Evolutionary conservation across 2,113 vertebrate genomes (phyloP).

Genomic region (Crypturellus undulatus): DNA sequence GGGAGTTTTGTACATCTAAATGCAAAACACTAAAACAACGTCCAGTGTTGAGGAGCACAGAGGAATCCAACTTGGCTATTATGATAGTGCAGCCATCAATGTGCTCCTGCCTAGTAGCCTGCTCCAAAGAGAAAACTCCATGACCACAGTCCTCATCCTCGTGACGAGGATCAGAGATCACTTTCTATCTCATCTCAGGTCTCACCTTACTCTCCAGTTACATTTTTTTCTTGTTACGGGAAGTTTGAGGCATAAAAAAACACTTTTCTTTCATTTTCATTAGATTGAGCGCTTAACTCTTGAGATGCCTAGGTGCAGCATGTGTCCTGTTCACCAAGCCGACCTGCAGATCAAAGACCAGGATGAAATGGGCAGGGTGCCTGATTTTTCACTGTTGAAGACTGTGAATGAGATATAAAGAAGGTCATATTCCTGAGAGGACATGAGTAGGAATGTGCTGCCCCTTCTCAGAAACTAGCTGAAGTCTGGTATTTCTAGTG

Average conservation of each 20-base stretch:
- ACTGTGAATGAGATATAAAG: not conserved
- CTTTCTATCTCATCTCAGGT: not conserved
- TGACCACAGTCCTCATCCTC: not conserved
- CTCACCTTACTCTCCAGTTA: not conserved
- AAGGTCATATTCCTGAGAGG: not conserved
- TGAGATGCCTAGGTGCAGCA: not conserved
- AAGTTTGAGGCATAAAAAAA: not conserved
- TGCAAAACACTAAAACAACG: not conserved
- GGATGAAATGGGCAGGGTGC: not conserved
- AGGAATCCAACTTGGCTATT: slow-evolving; percentile 22
- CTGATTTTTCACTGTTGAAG: not conserved
- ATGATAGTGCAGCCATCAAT: not conserved
- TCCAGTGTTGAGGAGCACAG: not conserved
- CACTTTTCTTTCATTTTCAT: not conserved
- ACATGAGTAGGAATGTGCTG: not conserved
- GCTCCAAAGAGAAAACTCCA: slow-evolving; percentile 5
- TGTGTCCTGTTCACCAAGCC: not conserved
- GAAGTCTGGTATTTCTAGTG: not conserved
- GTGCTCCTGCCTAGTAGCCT: not conserved
- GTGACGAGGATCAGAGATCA: not conserved
- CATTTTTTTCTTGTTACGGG: not conserved
- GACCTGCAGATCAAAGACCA: not conserved
- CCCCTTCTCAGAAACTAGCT: not conserved
- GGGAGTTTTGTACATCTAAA: not conserved
- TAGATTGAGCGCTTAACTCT: not conserved